Evolutionary conservation across 1,140 invertebrate genomes (phyloP), one percentile per base, ranked within the genome.

Genomic region (Hyphantria cunea): DNA sequence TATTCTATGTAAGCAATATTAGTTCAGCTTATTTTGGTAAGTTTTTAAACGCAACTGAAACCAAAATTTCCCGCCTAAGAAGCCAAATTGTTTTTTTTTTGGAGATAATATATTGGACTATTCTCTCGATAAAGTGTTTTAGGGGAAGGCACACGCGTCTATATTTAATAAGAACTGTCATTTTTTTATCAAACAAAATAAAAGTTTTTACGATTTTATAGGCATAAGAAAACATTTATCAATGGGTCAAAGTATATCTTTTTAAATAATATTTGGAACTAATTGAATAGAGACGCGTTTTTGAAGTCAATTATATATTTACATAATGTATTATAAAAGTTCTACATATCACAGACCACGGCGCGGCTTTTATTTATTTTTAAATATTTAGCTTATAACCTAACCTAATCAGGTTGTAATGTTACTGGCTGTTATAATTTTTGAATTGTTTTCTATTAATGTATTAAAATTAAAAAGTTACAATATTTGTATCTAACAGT

Each of bases 261-360:
- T n/a, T 25, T 3, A 25, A 25, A 25, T 25, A 1, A 5, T 25
- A 25, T 25, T 25, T 1, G 17, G 5, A 25, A 5, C 17, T 25
- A 56, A 34, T 47, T 41, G 33, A 47, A 47, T 54, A 45, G n/a
- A 12, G 6, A n/a, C 41, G 34, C 9, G 14, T 17, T 11, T 45
- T 7, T 13, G 12, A 56, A 56, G 42, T 13, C 41, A 56, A 15
- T 39, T 11, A 49, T 6, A 9, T 59, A 59, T 25, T 25, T 59
- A 39, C 47, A 59, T 33, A n/a, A 47, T 49, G 34, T 31, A 49
- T 49, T 59, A 61, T 45, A 61, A 61, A 51, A 25, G 15, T 64
- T 54, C 45, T 73, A 67, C 66, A 69, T 72, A 75, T 75, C 72
- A 75, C 72, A 75, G 72, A 67, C 64, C 69, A 56, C 51, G 33